Base-by-base conservation (phyloP, 2,113 vertebrate species). In the Mobula hypostoma region DNA sequence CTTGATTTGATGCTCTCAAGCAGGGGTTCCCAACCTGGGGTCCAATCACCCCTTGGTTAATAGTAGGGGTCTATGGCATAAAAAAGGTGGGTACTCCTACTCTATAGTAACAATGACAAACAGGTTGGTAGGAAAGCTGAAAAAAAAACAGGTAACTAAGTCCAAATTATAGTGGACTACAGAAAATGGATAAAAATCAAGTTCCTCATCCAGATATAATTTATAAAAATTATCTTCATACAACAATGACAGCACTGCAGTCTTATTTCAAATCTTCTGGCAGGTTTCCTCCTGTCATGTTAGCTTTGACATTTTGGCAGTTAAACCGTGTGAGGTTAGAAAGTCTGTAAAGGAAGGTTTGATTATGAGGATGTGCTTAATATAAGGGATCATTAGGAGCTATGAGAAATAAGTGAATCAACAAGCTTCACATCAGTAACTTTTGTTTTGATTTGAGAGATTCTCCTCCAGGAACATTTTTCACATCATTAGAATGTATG, bases 391-490 rank as follows among this genome's bases (percentile, higher is more conserved):
- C n/a, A 79, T 36, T 36, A 36, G 77, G 77, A 79, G 77, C n/a
- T 79, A 14, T 14, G n/a, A 15, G n/a, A 79, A 15, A 32, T 36
- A 79, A 79, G n/a, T 14, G 77, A 15, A n/a, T 36, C n/a, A 79
- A 36, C n/a, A 15, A 32, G n/a, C 12, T 79, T 79, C 77, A 36
- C 77, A 79, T 36, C 9, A 79, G 9, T 9, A 36, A 79, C 77
- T 36, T 79, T 79, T 79, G 77, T 79, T 79, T 79, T 79, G 77
- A 79, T n/a, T 79, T 79, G 77, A 79, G 77, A 36, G 77, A 79
- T 79, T 79, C 8, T 36, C n/a, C 11, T 79, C 77, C 77, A 79
- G 11, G 77, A 78, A 32, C 77, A 78, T 78, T 32, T 78, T 11
- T 78, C n/a, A 32, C 77, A 78, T 78, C 29, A 1, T 77, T 77